phyloP scores from a whole-genome alignment of 1,140 invertebrate genomes.

The Frieseomelitta varia region DNA sequence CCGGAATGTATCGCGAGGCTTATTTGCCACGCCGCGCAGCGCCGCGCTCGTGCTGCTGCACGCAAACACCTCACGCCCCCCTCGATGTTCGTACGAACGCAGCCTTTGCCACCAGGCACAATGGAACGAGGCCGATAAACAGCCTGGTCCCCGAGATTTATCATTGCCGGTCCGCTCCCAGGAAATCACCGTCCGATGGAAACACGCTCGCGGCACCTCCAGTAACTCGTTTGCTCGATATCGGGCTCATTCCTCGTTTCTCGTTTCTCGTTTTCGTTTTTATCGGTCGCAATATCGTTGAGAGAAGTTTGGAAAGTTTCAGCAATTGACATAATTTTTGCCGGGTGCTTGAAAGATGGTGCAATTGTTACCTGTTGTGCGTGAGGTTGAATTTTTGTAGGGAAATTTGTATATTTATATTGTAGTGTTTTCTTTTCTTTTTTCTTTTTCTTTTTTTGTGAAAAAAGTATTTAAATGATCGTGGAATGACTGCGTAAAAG shows the following conservation, averaged over 20 bases:
- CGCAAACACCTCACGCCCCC: constrained; percentile 38
- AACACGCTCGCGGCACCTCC: neutral
- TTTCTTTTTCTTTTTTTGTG: too few species aligned
- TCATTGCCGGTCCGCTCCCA: constrained; percentile 34
- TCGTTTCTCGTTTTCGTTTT: neutral
- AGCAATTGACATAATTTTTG: neutral
- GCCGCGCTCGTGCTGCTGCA: constrained; percentile 17
- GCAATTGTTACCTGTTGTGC: neutral
- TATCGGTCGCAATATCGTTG: neutral
- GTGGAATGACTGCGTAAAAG: too few species aligned
- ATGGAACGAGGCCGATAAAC: constrained; percentile 47
- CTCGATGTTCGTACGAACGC: constrained; percentile 26
- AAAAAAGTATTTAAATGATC: too few species aligned
- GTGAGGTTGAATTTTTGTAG: neutral
- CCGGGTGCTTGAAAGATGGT: neutral
- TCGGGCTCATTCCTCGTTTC: neutral
- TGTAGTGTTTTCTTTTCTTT: neutral
- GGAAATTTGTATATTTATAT: neutral
- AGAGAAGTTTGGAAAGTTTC: neutral
- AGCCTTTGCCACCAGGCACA: constrained; percentile 44
- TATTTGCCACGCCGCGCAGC: constrained; percentile 34
- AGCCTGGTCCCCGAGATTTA: constrained; percentile 33
- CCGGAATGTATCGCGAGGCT: constrained; percentile 48
- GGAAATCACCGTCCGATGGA: constrained; percentile 30
- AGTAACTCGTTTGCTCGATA: neutral